Conservation (phyloP, 2,888 invertebrate genomes). For the Lasioglossum lativentre region DNA sequence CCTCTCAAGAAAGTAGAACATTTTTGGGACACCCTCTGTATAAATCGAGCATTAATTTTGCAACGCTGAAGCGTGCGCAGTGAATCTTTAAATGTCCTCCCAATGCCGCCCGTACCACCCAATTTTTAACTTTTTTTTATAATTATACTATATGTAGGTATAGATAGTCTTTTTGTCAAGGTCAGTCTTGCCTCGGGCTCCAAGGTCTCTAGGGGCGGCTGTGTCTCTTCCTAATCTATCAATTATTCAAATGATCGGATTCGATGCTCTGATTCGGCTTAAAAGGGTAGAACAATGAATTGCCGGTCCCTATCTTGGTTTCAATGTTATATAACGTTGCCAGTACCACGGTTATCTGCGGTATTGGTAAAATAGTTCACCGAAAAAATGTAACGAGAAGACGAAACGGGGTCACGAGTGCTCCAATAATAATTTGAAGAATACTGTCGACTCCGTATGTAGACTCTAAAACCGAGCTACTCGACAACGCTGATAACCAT, state of each 20-base stretch:
- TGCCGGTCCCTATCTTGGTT: background rate
- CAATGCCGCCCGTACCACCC: too few species aligned
- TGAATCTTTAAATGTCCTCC: too few species aligned
- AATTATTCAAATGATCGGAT: background rate
- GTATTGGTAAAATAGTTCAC: background rate
- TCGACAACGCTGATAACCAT: slow-evolving; percentile 17
- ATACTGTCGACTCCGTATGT: background rate
- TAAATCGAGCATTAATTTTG: too few species aligned
- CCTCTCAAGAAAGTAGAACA: too few species aligned
- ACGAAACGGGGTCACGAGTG: slow-evolving; percentile 6
- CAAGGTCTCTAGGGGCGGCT: too few species aligned
- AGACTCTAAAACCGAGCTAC: background rate
- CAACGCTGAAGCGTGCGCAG: too few species aligned
- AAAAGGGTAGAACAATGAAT: background rate
- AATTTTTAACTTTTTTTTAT: too few species aligned
- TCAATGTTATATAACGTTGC: background rate
- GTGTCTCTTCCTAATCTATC: background rate
- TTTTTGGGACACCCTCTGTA: too few species aligned
- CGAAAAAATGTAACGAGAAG: background rate
- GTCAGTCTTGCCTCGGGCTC: too few species aligned
- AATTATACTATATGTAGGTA: too few species aligned
- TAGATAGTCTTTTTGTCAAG: too few species aligned
- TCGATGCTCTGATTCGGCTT: background rate
- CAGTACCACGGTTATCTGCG: background rate
- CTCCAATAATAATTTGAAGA: slow-evolving; percentile 9